Base-by-base conservation (phyloP, 1,140 invertebrate genomes). In the Aphelinus certus region DNA sequence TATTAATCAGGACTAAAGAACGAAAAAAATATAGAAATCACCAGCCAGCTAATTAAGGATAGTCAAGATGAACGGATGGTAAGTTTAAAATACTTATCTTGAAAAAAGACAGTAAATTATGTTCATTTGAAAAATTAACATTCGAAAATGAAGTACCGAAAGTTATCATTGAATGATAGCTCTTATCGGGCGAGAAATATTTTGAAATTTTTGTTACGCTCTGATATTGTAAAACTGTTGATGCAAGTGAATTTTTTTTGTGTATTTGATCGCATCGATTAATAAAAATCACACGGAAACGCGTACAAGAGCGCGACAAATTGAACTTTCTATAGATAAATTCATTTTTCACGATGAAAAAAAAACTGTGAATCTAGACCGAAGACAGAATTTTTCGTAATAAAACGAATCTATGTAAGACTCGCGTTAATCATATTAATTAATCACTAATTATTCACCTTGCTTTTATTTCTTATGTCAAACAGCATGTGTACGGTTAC, bases 401-500 rank as follows among this genome's bases (percentile, higher is more conserved):
- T 26, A 26, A 26, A 26, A 26, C 26, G 26, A 26, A 26, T 26
- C 26, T 26, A 26, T 26, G 26, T 26, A 26, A 26, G 26, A 26
- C 26, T 26, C 26, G 26, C 26, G 26, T 26, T 26, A 26, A 0
- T 26, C 26, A 26, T 26, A 26, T 26, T 26, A 0, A 26, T 26
- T 26, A 26, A 26, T 26, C 26, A 26, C 26, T 26, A 26, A 26
- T 26, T 26, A 26, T 26, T 26, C 26, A 26, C 26, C 26, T 26
- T 26, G 26, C 26, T 26, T 26, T 26, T 26, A 26, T 26, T 26
- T 26, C 26, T 26, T 26, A 68, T 43, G 3, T 73, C 57, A 48
- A 61, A 10, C 64, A 73, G 71, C 63, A 66, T 3, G 89, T 94
- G 69, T 88, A 88, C 78, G 94, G 94, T 10, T 95, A 92, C 80